Evolutionary conservation across 2,888 invertebrate species (phyloP), one percentile per base, ranked within the genome.

Genomic region (Acrobasis repandana): DNA sequence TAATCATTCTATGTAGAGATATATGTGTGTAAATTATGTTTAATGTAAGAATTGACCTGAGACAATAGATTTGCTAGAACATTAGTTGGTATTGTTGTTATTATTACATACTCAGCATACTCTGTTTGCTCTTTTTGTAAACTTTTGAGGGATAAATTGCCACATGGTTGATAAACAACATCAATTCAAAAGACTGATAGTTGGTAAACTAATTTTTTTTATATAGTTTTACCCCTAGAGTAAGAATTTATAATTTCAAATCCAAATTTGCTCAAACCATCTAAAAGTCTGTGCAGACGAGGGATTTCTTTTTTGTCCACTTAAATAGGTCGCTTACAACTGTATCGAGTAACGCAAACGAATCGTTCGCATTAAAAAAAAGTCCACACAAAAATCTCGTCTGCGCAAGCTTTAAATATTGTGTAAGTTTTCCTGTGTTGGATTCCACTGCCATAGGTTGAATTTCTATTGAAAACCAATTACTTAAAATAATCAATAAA

Each of bases 141-240:
- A 91, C 90, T 92, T 91, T 92, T 92, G 90, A 90, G 90, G 87
- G 76, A 80, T 74, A 82, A 87, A 82, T 85, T 88, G 88, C 86
- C 87, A 88, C 82, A 86, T 85, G 87, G 84, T 90, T 90, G 88
- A 88, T 84, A 90, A 86, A 85, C 87, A 90, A 90, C 92, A 92
- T 93, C 92, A 92, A 93, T 93, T 91, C 90, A 90, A 90, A 93
- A 93, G 93, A 93, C 93, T 93, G 93, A 93, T 93, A 93, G 93
- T 88, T 90, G 89, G 85, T 91, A 93, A 90, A 79, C 80, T 85
- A 85, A 75, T 82, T 86, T 90, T 89, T 90, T 85, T 88, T 86
- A 88, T 90, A 90, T 90, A 88, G 82, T 92, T 92, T 91, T 91
- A 91, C 85, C 91, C 91, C 85, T 92, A 92, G 91, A 79, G 75